phyloP scores from a whole-genome alignment of 2,797 vertebrate species.

The Myotis planiceps region DNA sequence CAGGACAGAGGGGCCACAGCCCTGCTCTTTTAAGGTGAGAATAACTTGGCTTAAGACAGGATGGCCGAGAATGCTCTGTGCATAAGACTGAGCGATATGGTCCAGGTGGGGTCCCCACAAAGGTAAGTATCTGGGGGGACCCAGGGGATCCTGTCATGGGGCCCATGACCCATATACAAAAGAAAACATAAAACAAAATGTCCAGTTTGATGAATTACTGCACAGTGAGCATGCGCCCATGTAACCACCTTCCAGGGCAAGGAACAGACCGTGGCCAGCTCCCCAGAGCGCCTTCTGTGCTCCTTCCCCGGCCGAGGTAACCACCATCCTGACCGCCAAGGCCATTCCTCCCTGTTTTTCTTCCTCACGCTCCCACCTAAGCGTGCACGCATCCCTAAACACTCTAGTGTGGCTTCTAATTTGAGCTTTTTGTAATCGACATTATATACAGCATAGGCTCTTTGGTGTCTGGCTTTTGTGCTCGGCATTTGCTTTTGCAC shows the following conservation, averaged over 20 bases:
- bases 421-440: not conserved
- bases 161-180: not conserved
- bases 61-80: not conserved
- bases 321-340: accelerated
- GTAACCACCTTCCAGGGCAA: no score
- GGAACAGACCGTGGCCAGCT: not conserved
- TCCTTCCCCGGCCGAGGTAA: accelerated
- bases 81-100: accelerated
- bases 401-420: not conserved
- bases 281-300: not conserved
- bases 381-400: accelerated
- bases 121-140: not conserved
- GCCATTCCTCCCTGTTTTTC: not conserved
- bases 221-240: not conserved
- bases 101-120: not conserved
- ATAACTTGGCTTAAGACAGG: not conserved
- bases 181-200: not conserved
- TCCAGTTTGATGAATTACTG: not conserved
- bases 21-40: not conserved
- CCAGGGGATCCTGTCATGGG: not conserved
- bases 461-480: not conserved
- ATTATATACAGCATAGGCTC: not conserved
- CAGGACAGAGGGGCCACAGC: accelerated
- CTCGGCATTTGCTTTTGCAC: not conserved
- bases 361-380: not conserved